Base-by-base conservation (phyloP, 2,888 invertebrate species). In the Trissolcus japonicus region DNA sequence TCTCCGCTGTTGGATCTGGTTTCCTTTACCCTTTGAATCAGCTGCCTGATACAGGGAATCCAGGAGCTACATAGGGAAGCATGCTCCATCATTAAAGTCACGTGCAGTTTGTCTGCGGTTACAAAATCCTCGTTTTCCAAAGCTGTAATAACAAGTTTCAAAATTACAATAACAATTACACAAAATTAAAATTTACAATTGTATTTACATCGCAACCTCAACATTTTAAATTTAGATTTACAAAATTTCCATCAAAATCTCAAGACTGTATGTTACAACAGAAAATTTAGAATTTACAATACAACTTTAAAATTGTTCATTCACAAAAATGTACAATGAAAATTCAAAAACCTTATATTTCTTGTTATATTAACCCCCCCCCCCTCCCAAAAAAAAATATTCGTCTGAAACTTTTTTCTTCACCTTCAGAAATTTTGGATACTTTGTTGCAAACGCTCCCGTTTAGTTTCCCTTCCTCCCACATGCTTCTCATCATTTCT, bases 21-120 rank as follows among this genome's bases (percentile, higher is more conserved):
- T 16, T 79, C 82, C 56, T 84, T 85, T 17, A 87, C 76, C 79
- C 82, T 85, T 65, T 86, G 90, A 72, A 93, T 91, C 0, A 93
- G 87, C 73, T 92, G 91, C 81, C 93, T 91, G 29, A 93, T 89
- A 50, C 91, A 92, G 0, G 92, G 91, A 91, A 93, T 93, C 93
- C 93, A 93, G 1, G 89, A 89, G 56, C 91, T 91, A 0, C 93
- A 92, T 7, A 90, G 84, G 73, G 91, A 90, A 0, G 92, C 91
- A 88, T 93, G 90, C 75, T 92, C 91, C 79, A 92, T 91, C 92
- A 93, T 92, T 16, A 93, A 85, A 0, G 90, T 89, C 82, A 91
- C 87, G 80, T 93, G 93, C 57, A 93, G 90, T 68, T 91, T 90
- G 86, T 93, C 92, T 25, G 92, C 92, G 84, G 86, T 88, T 13